These are phyloP conservation scores for Prinia subflava DNA, from an alignment of 2,113 vertebrate genomes.

Conservation along the genomic window DNA sequence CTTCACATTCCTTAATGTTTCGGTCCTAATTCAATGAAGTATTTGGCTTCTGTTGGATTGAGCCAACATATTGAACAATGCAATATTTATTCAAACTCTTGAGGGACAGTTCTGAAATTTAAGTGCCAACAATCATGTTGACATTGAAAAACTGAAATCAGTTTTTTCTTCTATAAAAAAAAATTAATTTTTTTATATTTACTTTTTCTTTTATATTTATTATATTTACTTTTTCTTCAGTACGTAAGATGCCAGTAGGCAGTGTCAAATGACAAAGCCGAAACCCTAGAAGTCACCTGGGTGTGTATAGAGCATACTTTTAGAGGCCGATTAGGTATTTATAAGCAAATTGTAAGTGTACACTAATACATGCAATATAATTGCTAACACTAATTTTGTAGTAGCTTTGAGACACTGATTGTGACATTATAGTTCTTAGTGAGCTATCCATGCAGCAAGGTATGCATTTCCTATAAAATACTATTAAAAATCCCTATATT, in stretches of 20 bases:
- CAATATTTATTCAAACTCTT: neutral
- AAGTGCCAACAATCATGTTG: slow-evolving; percentile 12
- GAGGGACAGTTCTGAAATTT: neutral
- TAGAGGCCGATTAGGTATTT: neutral
- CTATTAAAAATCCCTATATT: slow-evolving; percentile 69
- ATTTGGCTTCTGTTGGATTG: neutral
- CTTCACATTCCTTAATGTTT: neutral
- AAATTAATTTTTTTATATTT: slow-evolving; percentile 17
- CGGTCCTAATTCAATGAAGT: neutral
- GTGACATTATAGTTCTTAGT: slow-evolving; percentile 52
- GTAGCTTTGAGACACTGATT: slow-evolving; percentile 63
- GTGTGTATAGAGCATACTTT: slow-evolving; percentile 19
- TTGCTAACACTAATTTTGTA: slow-evolving; percentile 66
- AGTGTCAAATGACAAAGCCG: slow-evolving; percentile 53
- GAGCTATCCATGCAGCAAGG: slow-evolving; percentile 88
- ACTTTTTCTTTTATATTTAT: slow-evolving; percentile 24
- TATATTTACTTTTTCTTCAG: slow-evolving; percentile 20
- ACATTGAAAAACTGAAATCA: slow-evolving; percentile 18
- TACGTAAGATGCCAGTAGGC: slow-evolving; percentile 13
- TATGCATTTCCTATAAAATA: slow-evolving; percentile 79
- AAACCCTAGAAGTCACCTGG: slow-evolving; percentile 23
- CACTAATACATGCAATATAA: slow-evolving; percentile 75
- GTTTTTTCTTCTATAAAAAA: slow-evolving; percentile 3
- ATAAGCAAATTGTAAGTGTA: slow-evolving; percentile 41
- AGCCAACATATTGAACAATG: neutral